Evolutionary conservation across 1,140 invertebrate species (phyloP).

Genomic region (Anastatus disparis): DNA sequence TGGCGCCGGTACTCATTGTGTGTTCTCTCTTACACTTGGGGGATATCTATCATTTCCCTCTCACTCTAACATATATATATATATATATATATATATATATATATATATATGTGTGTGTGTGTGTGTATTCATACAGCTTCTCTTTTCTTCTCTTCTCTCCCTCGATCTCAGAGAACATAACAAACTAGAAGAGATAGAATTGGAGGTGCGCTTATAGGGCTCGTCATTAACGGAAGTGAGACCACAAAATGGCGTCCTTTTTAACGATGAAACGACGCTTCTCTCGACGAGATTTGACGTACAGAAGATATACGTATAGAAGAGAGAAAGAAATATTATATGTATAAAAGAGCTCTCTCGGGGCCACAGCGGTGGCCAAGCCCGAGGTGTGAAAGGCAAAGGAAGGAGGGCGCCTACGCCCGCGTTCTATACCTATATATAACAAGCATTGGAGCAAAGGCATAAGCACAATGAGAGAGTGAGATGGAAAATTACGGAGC

Average conservation of each 20-base stretch:
- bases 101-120: too few relatives aligned
- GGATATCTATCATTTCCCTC: not conserved
- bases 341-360: not conserved
- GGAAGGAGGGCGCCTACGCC: slow-evolving; percentile 49
- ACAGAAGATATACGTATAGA: too few relatives aligned
- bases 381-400: slow-evolving; percentile 59
- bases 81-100: too few relatives aligned
- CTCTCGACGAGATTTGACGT: slow-evolving; percentile 3
- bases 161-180: not conserved
- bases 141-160: not conserved
- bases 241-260: slow-evolving; percentile 60
- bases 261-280: slow-evolving; percentile 29
- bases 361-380: slow-evolving; percentile 1
- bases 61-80: too few relatives aligned
- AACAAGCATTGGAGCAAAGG: not conserved
- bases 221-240: slow-evolving; percentile 61
- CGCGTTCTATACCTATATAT: slow-evolving; percentile 9
- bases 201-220: slow-evolving; percentile 10
- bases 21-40: slow-evolving; percentile 50
- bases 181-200: too few relatives aligned
- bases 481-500: too few relatives aligned
- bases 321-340: too few relatives aligned
- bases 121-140: too few relatives aligned
- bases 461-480: not conserved
- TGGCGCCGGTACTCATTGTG: slow-evolving; percentile 62